Evolutionary conservation across 2,888 invertebrate species (phyloP), one percentile per base, ranked within the genome.

Genomic region (Drosophila leonis): DNA sequence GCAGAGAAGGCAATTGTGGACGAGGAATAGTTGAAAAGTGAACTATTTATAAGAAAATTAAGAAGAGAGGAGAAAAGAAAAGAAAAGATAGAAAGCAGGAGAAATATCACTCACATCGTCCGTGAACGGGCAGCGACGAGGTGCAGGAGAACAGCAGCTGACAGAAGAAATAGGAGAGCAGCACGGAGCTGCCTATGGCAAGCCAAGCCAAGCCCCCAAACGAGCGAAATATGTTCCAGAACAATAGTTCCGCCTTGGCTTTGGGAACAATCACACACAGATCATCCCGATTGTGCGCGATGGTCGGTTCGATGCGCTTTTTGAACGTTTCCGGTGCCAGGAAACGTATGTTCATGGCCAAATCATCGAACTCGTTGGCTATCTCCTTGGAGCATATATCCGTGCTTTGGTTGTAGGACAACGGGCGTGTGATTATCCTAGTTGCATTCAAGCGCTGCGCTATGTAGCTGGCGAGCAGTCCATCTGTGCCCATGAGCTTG

Each of bases 201-300:
- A 86, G 7, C 93, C 93, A 93, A 6, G 92, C 92, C 12, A 67
- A 56, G 0, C 59, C 15, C 7, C 89, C 72, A 57, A 93, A 93
- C 1, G 93, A 89, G 2, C 91, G 90, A 74, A 93, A 92, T 8
- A 93, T 78, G 65, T 93, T 93, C 79, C 92, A 93, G 77, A 94
- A 94, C 1, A 94, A 92, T 0, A 94, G 93, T 64, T 94, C 94
- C n/a, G 90, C 91, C 12, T 90, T 89, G 0, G 94, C 93, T 75
- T 94, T 94, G 63, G 94, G 94, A 8, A 94, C 92, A 31, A 95
- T 75, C 57, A 95, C 94, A 82, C 95, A 95, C 12, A 95, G 78
- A 79, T 94, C 94, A 70, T 95, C 95, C 69, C 95, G 94, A 12
- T 86, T 91, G 8, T 94, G 91, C 4, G 94, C 94, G 56, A 94